Conservation (phyloP, 1,140 invertebrate genomes). For the Dolichoris vasculosae region DNA sequence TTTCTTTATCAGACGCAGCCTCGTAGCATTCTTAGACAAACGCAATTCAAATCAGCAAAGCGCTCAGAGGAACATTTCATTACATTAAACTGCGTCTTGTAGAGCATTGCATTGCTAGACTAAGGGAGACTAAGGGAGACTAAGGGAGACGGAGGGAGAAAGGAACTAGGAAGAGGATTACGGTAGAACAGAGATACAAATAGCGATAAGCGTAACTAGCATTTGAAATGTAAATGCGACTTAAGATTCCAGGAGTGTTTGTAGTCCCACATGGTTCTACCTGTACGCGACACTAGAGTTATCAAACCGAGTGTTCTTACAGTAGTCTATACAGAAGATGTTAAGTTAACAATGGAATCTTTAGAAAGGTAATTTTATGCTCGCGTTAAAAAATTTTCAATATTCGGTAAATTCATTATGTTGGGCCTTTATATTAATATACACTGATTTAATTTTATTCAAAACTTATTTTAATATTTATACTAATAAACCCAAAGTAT, state of each 20-base stretch:
- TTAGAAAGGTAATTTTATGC: no score
- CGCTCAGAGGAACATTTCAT: constrained; percentile 64
- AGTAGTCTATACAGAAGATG: neutral
- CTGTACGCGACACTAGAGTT: neutral
- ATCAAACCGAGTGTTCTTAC: neutral
- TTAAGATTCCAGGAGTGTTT: constrained; percentile 56
- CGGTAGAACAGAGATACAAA: neutral
- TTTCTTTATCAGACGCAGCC: no score
- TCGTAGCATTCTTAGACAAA: no score
- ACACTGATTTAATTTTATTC: no score
- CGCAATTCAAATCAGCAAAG: neutral
- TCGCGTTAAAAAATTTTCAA: no score
- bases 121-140: neutral
- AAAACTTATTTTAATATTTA: no score
- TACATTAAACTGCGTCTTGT: constrained; percentile 64
- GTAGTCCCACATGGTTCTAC: neutral
- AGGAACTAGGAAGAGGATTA: constrained; percentile 52
- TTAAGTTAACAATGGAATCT: neutral
- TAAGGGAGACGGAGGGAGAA: neutral
- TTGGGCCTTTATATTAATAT: no score
- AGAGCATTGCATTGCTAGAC: constrained; percentile 48
- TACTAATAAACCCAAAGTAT: no score
- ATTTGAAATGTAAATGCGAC: constrained; percentile 66
- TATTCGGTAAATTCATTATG: no score
- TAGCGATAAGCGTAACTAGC: constrained; percentile 7